A percentile compares a stretch with the other conserved stretches of the same genome.
phyloP scores from a whole-genome alignment of 2,113 vertebrate species.

The Cichladusa arquata region DNA sequence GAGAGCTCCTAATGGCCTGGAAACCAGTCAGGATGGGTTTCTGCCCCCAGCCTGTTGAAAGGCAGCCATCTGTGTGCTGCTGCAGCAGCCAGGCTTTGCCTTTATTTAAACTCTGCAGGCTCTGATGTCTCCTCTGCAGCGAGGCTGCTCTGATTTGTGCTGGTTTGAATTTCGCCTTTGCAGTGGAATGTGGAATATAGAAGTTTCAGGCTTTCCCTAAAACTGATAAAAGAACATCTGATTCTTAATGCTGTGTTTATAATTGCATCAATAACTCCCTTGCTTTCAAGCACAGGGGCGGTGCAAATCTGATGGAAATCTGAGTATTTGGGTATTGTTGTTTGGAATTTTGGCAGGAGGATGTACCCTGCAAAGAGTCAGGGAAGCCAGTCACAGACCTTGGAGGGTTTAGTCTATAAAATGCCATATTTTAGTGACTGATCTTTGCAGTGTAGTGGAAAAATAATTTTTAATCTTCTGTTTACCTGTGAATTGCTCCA shows the following conservation, averaged over 20 bases:
- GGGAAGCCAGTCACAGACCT: background rate
- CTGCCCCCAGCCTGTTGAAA: background rate
- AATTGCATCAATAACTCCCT: background rate
- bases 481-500: background rate
- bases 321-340: background rate
- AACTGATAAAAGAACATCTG: background rate
- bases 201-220: background rate
- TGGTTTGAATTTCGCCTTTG: background rate
- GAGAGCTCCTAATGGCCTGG: slow-evolving; percentile 38
- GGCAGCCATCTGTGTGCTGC: background rate
- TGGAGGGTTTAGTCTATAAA: background rate
- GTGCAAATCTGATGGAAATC: background rate
- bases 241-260: background rate
- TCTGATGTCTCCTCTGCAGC: background rate
- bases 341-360: background rate
- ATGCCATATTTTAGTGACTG: background rate
- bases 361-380: background rate
- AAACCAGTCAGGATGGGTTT: slow-evolving; percentile 33
- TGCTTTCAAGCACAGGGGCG: background rate
- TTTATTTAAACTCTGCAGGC: slow-evolving; percentile 19
- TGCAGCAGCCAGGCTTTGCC: background rate
- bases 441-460: background rate
- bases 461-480: background rate
- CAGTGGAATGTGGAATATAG: background rate
- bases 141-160: background rate